These are phyloP conservation scores for Drosophila neotestacea DNA, from an alignment of 2,888 invertebrate species.

Conservation along the genomic window DNA sequence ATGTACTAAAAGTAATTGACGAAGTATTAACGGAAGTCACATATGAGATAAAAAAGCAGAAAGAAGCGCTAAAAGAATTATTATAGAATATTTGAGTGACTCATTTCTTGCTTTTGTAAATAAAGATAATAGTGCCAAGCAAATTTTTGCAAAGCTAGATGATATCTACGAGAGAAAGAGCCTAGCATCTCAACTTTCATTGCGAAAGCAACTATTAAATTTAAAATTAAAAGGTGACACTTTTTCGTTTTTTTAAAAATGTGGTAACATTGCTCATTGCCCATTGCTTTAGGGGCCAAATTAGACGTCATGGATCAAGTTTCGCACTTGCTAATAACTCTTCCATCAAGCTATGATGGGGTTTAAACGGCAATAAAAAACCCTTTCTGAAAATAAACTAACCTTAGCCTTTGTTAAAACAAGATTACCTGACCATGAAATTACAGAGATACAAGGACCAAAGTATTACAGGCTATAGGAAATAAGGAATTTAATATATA, in stretches of 20 bases:
- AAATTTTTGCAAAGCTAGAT: no score
- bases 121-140: no score
- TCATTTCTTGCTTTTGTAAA: no score
- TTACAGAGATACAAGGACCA: constrained; percentile 8
- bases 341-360: constrained; percentile 27
- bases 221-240: constrained; percentile 10
- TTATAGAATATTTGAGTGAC: no score
- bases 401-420: constrained; percentile 35
- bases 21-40: no score
- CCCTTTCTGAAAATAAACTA: constrained; percentile 17
- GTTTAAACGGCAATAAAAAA: constrained; percentile 31
- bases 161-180: no score
- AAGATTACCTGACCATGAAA: constrained; percentile 28
- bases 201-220: not conserved
- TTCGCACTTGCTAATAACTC: constrained; percentile 20
- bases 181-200: no score
- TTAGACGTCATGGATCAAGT: constrained; percentile 4
- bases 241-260: constrained; percentile 4
- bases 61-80: no score
- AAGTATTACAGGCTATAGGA: no score
- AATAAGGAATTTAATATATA: no score
- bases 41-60: no score
- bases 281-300: constrained; percentile 17
- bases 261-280: not conserved
- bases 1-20: no score